A percentile compares a stretch with the other conserved stretches of the same genome.
Evolutionary conservation across 2,888 invertebrate genomes (phyloP).

Genomic region (Operophtera brumata): DNA sequence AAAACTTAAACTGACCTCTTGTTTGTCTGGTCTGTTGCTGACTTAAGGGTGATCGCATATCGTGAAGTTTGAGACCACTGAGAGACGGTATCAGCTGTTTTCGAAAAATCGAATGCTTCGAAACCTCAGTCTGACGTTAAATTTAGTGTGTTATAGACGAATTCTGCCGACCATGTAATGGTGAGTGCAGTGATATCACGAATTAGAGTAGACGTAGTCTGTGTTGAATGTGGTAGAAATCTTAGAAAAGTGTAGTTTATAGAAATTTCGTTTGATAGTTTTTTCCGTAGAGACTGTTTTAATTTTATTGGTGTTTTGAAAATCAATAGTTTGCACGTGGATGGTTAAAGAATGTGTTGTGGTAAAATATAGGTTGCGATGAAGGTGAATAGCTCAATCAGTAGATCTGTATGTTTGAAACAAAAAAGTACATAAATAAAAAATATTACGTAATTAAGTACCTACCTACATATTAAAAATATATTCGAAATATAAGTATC

Average conservation of each 20-base stretch:
- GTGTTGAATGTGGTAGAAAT: constrained; percentile 49
- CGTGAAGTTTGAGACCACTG: constrained; percentile 1
- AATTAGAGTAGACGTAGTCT: constrained; percentile 53
- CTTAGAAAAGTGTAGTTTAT: constrained; percentile 31
- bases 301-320: constrained; percentile 17
- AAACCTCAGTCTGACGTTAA: constrained; percentile 66
- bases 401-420: not conserved
- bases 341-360: constrained; percentile 23
- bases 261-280: constrained; percentile 6
- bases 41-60: constrained; percentile 18
- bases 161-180: constrained; percentile 66
- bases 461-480: too few species aligned
- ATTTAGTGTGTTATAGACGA: constrained; percentile 56
- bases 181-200: constrained; percentile 59
- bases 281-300: not conserved
- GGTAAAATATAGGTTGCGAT: constrained; percentile 37
- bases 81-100: constrained; percentile 65
- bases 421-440: too few species aligned
- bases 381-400: constrained; percentile 43
- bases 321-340: constrained; percentile 45
- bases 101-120: constrained; percentile 67
- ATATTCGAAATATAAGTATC: too few species aligned
- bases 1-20: not conserved
- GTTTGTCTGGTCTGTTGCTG: constrained; percentile 12
- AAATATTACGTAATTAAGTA: too few species aligned